Conservation (phyloP, 2,797 vertebrate species). For the Malurus splendens region DNA sequence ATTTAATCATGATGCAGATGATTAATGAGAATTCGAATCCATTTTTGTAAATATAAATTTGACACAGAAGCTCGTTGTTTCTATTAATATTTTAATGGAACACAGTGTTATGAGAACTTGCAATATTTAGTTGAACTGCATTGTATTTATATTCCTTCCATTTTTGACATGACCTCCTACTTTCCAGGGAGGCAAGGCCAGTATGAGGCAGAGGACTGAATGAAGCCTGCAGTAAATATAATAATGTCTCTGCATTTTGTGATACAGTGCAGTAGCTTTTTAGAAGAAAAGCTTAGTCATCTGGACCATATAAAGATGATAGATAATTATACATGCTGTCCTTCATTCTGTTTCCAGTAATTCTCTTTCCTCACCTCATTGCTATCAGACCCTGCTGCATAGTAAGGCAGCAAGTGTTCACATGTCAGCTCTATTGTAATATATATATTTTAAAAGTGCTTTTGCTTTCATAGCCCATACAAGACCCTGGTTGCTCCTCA, state of each 20-base stretch:
- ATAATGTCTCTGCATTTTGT: background rate
- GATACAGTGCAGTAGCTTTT: background rate
- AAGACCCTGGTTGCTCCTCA: background rate
- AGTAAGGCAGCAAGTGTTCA: background rate
- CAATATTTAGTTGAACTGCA: background rate
- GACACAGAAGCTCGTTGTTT: background rate
- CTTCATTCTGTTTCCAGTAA: background rate
- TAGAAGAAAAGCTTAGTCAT: background rate
- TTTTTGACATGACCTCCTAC: background rate
- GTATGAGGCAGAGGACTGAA: background rate
- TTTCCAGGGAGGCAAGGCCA: background rate
- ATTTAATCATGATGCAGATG: background rate
- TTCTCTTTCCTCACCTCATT: background rate
- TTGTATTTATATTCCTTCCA: background rate
- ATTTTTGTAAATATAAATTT: background rate
- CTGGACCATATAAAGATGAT: background rate
- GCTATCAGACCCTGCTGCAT: background rate
- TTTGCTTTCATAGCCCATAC: background rate
- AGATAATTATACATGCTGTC: background rate
- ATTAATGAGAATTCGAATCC: background rate
- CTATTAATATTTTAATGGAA: background rate
- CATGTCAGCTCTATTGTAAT: background rate
- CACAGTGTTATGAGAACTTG: background rate
- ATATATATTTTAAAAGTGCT: background rate
- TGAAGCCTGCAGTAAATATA: background rate